Percentiles rank a stretch among this genome's conserved stretches.
phyloP scores from a whole-genome alignment of 2,113 vertebrate species.

The Heterotis niloticus region DNA sequence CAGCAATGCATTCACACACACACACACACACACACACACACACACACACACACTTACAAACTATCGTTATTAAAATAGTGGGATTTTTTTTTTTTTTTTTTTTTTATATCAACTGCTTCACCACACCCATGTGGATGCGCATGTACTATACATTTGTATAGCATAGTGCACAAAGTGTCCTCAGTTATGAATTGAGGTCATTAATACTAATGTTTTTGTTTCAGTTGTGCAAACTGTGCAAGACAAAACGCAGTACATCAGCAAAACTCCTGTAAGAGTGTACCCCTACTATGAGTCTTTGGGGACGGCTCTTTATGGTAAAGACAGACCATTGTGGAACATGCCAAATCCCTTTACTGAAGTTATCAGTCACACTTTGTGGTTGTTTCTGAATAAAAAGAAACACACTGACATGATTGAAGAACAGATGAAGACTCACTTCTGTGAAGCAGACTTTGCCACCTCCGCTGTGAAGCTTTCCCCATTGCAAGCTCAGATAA shows the following conservation, averaged over 20 bases:
- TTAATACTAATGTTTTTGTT: slow-evolving; percentile 29
- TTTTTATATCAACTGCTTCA: too few relatives aligned
- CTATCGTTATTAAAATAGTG: too few relatives aligned
- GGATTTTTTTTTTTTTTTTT: slow-evolving; percentile 7
- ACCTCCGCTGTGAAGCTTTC: slow-evolving; percentile 53
- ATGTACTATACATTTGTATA: too few relatives aligned
- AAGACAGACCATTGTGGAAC: slow-evolving; percentile 63
- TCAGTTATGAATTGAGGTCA: too few relatives aligned
- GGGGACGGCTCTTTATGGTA: slow-evolving; percentile 69
- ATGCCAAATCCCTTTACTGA: slow-evolving; percentile 67
- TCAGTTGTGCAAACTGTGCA: slow-evolving; percentile 67
- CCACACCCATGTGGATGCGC: too few relatives aligned
- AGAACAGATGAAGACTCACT: slow-evolving; percentile 58
- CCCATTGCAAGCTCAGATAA: slow-evolving; percentile 60
- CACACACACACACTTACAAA: not conserved
- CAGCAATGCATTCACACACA: too few relatives aligned
- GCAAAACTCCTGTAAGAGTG: slow-evolving; percentile 57
- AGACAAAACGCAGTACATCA: slow-evolving; percentile 53
- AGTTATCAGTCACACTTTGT: slow-evolving; percentile 55
- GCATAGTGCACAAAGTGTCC: too few relatives aligned
- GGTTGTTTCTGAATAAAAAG: slow-evolving; percentile 63
- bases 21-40: too few relatives aligned
- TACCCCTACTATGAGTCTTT: slow-evolving; percentile 72
- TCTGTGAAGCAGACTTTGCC: slow-evolving; percentile 62
- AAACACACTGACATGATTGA: slow-evolving; percentile 53